These are phyloP conservation scores for Eunapius fragilis DNA, from an alignment of 37 sponge, comb jelly and placozoan genomes.

Conservation along the genomic window DNA sequence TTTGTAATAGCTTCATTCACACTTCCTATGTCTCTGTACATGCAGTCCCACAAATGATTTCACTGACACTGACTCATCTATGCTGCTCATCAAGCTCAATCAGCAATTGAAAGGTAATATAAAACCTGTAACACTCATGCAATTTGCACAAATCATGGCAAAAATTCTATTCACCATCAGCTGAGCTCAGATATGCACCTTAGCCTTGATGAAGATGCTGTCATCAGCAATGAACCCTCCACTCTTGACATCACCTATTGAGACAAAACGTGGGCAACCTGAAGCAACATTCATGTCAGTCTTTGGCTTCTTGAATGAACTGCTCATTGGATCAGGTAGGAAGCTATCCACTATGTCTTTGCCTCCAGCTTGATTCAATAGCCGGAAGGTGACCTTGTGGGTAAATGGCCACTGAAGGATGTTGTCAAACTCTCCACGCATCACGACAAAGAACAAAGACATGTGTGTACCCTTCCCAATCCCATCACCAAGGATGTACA, in stretches of 20 bases:
- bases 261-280: constrained; percentile 73
- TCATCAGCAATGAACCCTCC: constrained; percentile 66
- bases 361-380: constrained; percentile 67
- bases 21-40: no score
- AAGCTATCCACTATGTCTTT: constrained; percentile 72
- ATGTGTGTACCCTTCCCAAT: constrained; percentile 73
- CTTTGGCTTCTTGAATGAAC: constrained; percentile 69
- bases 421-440: constrained; percentile 86
- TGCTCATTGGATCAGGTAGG: constrained; percentile 82
- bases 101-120: no score
- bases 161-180: not conserved
- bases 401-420: constrained; percentile 83
- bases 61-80: no score
- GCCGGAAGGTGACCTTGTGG: constrained; percentile 73
- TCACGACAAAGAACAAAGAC: constrained; percentile 79
- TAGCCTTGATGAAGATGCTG: constrained; percentile 67
- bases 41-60: no score
- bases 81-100: no score
- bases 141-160: no score
- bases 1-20: no score
- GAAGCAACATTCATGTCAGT: constrained; percentile 83
- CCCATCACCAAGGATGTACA: constrained; percentile 85
- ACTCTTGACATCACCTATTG: constrained; percentile 43
- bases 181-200: constrained; percentile 15
- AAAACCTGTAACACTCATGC: no score